Evolutionary conservation across 2,888 invertebrate species (phyloP), one percentile per base, ranked within the genome.

Genomic region (Dorcus parallelipipedus): DNA sequence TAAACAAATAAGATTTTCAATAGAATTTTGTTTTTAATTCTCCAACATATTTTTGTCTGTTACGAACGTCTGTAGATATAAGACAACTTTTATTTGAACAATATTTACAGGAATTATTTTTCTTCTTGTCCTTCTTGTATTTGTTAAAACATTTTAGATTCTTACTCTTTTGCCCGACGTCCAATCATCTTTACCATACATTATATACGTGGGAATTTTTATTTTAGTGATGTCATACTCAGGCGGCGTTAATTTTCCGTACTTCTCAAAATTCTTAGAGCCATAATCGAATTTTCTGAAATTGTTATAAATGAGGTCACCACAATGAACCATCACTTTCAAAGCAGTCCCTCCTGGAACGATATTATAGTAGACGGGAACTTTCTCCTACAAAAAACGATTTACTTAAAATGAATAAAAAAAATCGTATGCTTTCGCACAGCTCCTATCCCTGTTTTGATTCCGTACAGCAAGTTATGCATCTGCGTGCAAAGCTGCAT

Each of bases 141-240:
- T 26, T 45, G 5, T n/a, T 38, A 26, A n/a, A 20, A 20, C 8
- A 54, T 26, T 10, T 48, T 10, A 9, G 7, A 40, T 23, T 71
- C 77, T 74, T 78, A 85, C 85, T 67, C 75, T 70, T 74, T 81
- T 81, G 26, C 81, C 81, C 26, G 85, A 84, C 4, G 87, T 73
- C 72, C 81, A 82, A 69, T 89, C 89, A 66, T 85, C 85, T 60
- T 82, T 81, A 7, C 86, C 86, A 61, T 86, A 85, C 49, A 86
- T 80, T 17, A 88, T 67, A 2, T 81, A 78, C 3, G 86, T 82
- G 0, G 88, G 88, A 40, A 84, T 80, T 65, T 76, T 80, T 1
- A 87, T 82, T 59, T 82, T 84, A 6, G 80, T 77, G 26, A 88
- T 70, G 62, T 85, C 81, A 69, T 87, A 88, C 38, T 75, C 73